These are phyloP conservation scores for Butastur rufipennis DNA, from an alignment of 2,113 vertebrate genomes.

Conservation along the genomic window DNA sequence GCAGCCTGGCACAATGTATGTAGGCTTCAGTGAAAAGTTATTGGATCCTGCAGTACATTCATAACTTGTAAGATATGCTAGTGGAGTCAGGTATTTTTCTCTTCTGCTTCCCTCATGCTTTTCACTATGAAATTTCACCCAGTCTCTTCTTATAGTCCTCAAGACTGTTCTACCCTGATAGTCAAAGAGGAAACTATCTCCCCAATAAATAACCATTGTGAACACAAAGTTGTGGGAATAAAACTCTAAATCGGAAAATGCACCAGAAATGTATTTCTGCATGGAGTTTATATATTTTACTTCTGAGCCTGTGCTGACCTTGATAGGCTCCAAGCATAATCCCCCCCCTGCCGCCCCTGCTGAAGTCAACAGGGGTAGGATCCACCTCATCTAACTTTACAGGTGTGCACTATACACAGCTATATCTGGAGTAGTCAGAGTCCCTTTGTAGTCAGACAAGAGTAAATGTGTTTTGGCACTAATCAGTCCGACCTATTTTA, in stretches of 20 bases:
- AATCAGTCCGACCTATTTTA: not conserved
- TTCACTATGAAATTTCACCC: not conserved
- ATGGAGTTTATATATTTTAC: not conserved
- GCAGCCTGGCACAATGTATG: not conserved
- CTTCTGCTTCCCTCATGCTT: not conserved
- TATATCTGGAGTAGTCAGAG: not conserved
- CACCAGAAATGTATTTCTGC: not conserved
- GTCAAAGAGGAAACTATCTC: not conserved
- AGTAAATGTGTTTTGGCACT: conserved; percentile 2
- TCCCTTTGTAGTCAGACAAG: not conserved
- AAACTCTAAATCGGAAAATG: not conserved
- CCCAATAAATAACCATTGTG: not conserved
- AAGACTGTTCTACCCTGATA: not conserved
- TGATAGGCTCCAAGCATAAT: not conserved
- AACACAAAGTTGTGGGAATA: fast-evolving
- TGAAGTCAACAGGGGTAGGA: not conserved
- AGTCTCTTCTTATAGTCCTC: not conserved
- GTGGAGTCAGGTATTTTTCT: not conserved
- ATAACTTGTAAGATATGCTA: not conserved
- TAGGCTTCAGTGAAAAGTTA: not conserved
- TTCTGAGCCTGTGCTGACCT: not conserved
- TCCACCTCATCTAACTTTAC: not conserved
- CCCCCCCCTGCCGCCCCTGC: fast-evolving
- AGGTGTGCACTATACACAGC: not conserved
- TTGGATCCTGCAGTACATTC: not conserved